A percentile compares a stretch with the other conserved stretches of the same genome.
Conservation (phyloP, 2,888 invertebrate species). For the Leptogaster cylindrica region DNA sequence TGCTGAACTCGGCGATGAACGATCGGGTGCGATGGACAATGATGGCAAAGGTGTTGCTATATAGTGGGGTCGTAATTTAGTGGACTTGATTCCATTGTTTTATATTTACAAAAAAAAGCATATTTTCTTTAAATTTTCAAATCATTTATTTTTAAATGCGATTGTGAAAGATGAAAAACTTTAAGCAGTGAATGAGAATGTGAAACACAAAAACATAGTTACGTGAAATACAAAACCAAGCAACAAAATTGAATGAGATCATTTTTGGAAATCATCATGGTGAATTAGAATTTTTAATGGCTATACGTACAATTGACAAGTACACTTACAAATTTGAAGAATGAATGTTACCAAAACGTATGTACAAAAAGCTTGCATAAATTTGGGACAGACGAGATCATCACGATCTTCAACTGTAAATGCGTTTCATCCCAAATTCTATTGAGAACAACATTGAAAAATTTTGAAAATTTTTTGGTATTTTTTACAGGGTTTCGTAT, state of each 20-base stretch:
- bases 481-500: too few relatives aligned
- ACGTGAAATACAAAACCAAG: conserved; percentile 21
- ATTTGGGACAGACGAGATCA: too few relatives aligned
- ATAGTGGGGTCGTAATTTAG: conserved; percentile 36
- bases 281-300: background rate
- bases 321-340: too few relatives aligned
- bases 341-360: too few relatives aligned
- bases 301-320: too few relatives aligned
- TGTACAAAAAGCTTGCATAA: too few relatives aligned
- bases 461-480: too few relatives aligned
- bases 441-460: too few relatives aligned
- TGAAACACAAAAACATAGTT: conserved; percentile 15
- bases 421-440: too few relatives aligned
- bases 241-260: conserved; percentile 37
- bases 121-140: conserved; percentile 7
- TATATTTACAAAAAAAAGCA: background rate
- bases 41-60: conserved; percentile 45
- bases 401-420: too few relatives aligned
- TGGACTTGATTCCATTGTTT: conserved; percentile 8
- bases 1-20: conserved; percentile 79
- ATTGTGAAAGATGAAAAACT: conserved; percentile 17
- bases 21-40: conserved; percentile 62
- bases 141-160: background rate
- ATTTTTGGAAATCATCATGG: too few relatives aligned
- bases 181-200: conserved; percentile 23